Percentiles rank a stretch among this genome's conserved stretches.
Evolutionary conservation across 2,113 vertebrate genomes (phyloP).

Genomic region (Haemorhous mexicanus): DNA sequence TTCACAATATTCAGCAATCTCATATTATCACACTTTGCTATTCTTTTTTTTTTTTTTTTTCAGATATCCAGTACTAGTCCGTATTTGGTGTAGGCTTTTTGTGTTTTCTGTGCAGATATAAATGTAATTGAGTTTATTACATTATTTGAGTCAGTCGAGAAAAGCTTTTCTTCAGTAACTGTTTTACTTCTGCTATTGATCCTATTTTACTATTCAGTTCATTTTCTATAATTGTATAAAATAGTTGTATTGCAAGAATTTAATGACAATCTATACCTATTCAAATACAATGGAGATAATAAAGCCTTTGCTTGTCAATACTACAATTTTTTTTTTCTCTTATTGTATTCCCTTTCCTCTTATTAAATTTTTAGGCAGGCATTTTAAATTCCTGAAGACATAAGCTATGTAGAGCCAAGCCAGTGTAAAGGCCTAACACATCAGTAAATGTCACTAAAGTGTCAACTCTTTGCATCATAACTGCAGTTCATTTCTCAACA

Average conservation of each 20-base stretch:
- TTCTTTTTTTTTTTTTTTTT: background rate
- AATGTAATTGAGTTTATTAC: background rate
- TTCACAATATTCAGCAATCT: background rate
- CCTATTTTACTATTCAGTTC: slow-evolving; percentile 26
- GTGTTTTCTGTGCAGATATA: background rate
- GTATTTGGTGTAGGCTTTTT: background rate
- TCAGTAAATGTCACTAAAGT: slow-evolving; percentile 75
- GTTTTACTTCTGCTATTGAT: slow-evolving; percentile 26
- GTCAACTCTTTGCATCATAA: slow-evolving; percentile 75
- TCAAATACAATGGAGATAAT: slow-evolving; percentile 7
- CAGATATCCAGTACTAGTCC: background rate
- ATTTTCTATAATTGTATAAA: slow-evolving; percentile 40
- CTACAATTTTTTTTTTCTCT: background rate
- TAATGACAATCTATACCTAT: slow-evolving; percentile 18
- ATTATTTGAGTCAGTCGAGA: background rate
- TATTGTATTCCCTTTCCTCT: background rate
- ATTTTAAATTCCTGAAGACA: slow-evolving; percentile 60
- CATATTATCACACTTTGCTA: background rate
- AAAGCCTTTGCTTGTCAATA: slow-evolving; percentile 39
- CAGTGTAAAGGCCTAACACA: slow-evolving; percentile 59
- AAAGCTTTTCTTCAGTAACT: slow-evolving; percentile 29
- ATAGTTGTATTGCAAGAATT: background rate
- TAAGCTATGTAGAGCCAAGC: slow-evolving; percentile 28
- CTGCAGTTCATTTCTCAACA: slow-evolving; percentile 72
- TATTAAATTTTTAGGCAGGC: slow-evolving; percentile 52